phyloP scores from a whole-genome alignment of 2,113 vertebrate species.

The Cromileptes altivelis region DNA sequence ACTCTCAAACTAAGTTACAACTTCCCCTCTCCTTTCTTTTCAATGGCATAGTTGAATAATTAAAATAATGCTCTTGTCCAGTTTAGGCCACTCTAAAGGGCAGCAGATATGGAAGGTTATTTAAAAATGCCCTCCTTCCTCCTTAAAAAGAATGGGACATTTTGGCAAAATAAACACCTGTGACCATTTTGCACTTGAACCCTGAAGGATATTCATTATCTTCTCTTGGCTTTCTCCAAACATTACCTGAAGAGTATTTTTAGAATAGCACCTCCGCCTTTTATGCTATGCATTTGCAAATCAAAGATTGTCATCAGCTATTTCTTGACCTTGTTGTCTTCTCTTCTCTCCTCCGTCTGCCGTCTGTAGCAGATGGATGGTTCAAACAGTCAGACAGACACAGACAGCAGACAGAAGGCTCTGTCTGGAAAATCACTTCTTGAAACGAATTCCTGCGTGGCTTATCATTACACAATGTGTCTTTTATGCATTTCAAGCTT shows the following conservation, averaged over 20 bases:
- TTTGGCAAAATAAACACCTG: neutral
- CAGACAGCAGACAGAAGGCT: conserved; percentile 57
- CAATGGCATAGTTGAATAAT: neutral
- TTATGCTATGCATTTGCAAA: conserved; percentile 23
- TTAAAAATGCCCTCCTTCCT: neutral
- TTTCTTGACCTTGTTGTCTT: conserved; percentile 40
- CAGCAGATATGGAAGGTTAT: neutral
- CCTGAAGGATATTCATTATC: neutral
- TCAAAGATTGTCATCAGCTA: conserved; percentile 39
- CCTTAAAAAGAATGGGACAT: neutral
- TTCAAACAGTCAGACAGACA: conserved; percentile 59
- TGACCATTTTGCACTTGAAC: neutral
- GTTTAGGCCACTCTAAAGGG: neutral
- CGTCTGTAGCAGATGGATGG: conserved; percentile 60
- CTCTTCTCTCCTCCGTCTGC: conserved; percentile 28
- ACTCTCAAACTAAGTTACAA: neutral
- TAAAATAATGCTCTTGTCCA: neutral
- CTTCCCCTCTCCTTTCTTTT: neutral
- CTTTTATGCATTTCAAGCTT: conserved; percentile 17
- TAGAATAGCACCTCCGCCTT: neutral
- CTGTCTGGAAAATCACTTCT: conserved; percentile 64
- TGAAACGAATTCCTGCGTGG: conserved; percentile 46
- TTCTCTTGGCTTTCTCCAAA: conserved; percentile 1
- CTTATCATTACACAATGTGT: neutral
- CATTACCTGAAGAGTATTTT: conserved; percentile 9